phyloP scores from a whole-genome alignment of 2,113 vertebrate species.

The Sceloporus tristichus region DNA sequence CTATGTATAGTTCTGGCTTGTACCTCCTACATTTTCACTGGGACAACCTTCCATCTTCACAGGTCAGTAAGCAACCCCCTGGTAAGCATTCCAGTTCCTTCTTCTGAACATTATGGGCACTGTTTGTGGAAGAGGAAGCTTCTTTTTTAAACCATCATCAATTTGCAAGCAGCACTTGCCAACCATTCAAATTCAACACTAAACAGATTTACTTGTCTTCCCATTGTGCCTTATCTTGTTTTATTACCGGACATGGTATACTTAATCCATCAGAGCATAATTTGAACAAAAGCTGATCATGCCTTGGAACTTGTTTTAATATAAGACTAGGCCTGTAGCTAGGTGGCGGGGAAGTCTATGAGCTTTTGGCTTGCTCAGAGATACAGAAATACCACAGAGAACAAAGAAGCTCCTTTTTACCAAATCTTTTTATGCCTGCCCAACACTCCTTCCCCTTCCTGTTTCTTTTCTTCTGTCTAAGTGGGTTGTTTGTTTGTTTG shows the following conservation, averaged over 20 bases:
- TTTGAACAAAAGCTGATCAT: neutral
- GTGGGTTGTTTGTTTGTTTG: too few relatives aligned
- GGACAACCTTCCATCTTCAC: neutral
- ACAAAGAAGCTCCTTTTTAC: too few relatives aligned
- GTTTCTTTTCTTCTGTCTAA: too few relatives aligned
- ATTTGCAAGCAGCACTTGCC: neutral
- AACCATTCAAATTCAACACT: conserved; percentile 17
- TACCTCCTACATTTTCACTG: neutral
- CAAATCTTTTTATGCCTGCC: too few relatives aligned
- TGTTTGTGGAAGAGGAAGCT: conserved; percentile 3
- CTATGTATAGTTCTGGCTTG: too few relatives aligned
- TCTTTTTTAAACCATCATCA: neutral
- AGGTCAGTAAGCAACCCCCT: neutral
- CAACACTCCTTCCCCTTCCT: too few relatives aligned
- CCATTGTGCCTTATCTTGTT: neutral
- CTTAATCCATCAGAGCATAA: neutral
- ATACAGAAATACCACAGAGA: too few relatives aligned
- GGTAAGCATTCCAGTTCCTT: neutral
- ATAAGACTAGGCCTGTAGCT: neutral
- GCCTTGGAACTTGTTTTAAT: neutral
- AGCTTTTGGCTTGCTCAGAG: too few relatives aligned
- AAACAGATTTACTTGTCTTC: neutral
- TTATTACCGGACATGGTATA: neutral
- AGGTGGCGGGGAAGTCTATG: too few relatives aligned
- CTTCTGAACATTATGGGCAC: neutral